Conservation (phyloP, 2,113 vertebrate species). For the Nothobranchius kuhntae region DNA sequence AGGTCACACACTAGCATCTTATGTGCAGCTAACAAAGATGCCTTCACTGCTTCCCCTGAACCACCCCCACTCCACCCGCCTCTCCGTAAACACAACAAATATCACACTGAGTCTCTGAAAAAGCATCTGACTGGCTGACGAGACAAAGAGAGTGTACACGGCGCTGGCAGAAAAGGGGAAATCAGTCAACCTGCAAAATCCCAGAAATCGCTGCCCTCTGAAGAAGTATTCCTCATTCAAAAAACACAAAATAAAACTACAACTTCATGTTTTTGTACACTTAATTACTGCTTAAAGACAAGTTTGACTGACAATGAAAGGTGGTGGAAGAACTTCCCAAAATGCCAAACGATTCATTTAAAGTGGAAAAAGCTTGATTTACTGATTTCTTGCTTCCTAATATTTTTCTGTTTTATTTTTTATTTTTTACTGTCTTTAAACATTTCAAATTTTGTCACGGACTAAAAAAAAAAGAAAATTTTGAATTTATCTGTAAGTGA, state of each 20-base stretch:
- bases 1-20: conserved; percentile 64
- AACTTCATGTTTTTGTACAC: not conserved
- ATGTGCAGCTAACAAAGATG: conserved; percentile 67
- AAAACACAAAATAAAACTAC: not conserved
- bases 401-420: too few species aligned
- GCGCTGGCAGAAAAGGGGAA: conserved; percentile 36
- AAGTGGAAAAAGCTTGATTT: not conserved
- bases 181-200: not conserved
- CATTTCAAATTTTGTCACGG: too few species aligned
- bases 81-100: conserved; percentile 58
- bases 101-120: conserved; percentile 63
- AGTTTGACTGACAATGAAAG: too few species aligned
- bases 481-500: too few species aligned
- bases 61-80: conserved; percentile 15
- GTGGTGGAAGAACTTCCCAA: too few species aligned
- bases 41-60: conserved; percentile 52
- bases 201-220: not conserved
- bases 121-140: conserved; percentile 55
- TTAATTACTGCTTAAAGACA: not conserved
- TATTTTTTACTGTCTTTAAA: too few species aligned
- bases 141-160: conserved; percentile 65
- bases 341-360: not conserved
- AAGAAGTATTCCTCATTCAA: not conserved
- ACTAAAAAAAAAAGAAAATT: too few species aligned
- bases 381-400: too few species aligned